phyloP scores from a whole-genome alignment of 2,797 vertebrate species.

The Orestias chungarensis region DNA sequence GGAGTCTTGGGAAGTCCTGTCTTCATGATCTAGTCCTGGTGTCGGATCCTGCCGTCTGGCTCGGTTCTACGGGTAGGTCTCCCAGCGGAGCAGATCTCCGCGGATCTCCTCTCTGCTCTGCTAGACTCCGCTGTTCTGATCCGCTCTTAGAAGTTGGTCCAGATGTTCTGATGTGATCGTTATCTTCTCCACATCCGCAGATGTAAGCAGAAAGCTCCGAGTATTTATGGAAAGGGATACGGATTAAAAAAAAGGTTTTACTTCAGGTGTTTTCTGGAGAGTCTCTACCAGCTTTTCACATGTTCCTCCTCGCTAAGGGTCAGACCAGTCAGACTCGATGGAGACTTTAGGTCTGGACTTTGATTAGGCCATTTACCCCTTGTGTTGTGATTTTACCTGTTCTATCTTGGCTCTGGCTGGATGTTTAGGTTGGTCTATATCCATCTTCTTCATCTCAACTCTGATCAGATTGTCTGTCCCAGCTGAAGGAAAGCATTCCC shows the following conservation, averaged over 20 bases:
- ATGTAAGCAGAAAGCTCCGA: neutral
- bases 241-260: neutral
- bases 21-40: too few species aligned
- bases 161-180: neutral
- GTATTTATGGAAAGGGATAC: neutral
- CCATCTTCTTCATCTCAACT: neutral
- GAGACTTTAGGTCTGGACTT: neutral
- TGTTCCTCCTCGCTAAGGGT: neutral
- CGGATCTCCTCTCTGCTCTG: neutral
- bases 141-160: neutral
- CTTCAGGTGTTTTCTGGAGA: neutral
- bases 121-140: neutral
- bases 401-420: neutral
- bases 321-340: neutral
- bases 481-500: neutral
- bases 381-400: neutral
- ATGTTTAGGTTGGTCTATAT: neutral
- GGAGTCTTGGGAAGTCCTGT: neutral
- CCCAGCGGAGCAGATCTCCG: neutral
- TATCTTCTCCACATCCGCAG: neutral
- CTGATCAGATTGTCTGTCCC: neutral
- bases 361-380: neutral
- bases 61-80: neutral
- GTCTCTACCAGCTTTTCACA: neutral
- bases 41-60: neutral